Percentiles rank a stretch among this genome's conserved stretches.
Evolutionary conservation across 2,888 invertebrate species (phyloP).

Genomic region (Rhingia campestris): DNA sequence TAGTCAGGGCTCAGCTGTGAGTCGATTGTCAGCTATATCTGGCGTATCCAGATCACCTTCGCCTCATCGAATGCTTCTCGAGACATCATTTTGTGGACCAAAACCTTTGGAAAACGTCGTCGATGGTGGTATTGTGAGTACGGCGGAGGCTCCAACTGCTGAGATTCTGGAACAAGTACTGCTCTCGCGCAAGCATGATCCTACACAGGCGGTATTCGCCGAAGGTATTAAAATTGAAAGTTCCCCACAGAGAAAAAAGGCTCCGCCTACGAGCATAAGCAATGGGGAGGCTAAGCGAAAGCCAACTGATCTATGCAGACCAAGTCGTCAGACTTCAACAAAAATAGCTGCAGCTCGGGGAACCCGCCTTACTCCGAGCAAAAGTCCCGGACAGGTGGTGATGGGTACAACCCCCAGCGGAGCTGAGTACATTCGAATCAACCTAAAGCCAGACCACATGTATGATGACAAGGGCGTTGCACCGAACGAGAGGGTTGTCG

Average conservation of each 20-base stretch:
- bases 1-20: slow-evolving; percentile 88
- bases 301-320: slow-evolving; percentile 32
- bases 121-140: slow-evolving; percentile 83
- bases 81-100: slow-evolving; percentile 95
- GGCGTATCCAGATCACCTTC: slow-evolving; percentile 89
- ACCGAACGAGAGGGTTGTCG: slow-evolving; percentile 80
- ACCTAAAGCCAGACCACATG: slow-evolving; percentile 89
- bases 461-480: slow-evolving; percentile 86
- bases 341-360: slow-evolving; percentile 45
- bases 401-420: slow-evolving; percentile 81
- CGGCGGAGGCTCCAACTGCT: slow-evolving; percentile 83
- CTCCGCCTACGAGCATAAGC: slow-evolving; percentile 76
- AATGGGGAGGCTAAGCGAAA: slow-evolving; percentile 77
- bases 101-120: slow-evolving; percentile 86
- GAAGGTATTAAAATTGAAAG: slow-evolving; percentile 85
- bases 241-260: slow-evolving; percentile 77
- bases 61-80: slow-evolving; percentile 94
- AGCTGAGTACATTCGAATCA: slow-evolving; percentile 86
- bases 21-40: slow-evolving; percentile 85
- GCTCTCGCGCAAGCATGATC: slow-evolving; percentile 86
- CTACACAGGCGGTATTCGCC: slow-evolving; percentile 86
- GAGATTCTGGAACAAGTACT: slow-evolving; percentile 85
- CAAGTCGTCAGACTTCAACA: slow-evolving; percentile 48
- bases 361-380: slow-evolving; percentile 69
- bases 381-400: slow-evolving; percentile 81